Conservation (phyloP, 2,888 invertebrate species). For the Diogma glabrata region DNA sequence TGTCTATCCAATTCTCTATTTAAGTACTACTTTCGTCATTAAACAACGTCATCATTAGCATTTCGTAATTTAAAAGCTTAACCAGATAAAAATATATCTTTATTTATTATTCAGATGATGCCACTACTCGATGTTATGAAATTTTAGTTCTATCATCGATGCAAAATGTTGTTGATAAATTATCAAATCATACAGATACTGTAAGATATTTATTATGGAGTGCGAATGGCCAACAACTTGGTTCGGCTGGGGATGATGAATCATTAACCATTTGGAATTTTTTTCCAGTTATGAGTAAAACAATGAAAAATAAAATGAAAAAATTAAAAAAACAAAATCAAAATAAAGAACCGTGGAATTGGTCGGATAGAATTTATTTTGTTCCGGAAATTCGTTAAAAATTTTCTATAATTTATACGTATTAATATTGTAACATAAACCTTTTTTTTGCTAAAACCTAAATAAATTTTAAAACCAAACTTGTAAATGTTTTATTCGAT, state of each 20-base stretch:
- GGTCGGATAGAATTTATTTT: neutral
- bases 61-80: no score
- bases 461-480: no score
- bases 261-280: conserved; percentile 37
- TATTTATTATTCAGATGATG: no score
- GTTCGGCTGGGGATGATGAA: conserved; percentile 35
- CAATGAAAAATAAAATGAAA: neutral
- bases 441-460: no score
- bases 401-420: neutral
- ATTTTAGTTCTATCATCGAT: conserved; percentile 33
- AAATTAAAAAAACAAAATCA: neutral
- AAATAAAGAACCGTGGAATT: neutral
- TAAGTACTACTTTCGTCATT: no score
- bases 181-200: conserved; percentile 26
- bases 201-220: conserved; percentile 32
- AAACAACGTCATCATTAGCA: no score
- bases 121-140: conserved; percentile 22
- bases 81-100: no score
- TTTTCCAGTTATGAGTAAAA: conserved; percentile 20
- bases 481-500: no score
- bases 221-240: conserved; percentile 29
- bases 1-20: no score
- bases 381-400: conserved; percentile 3
- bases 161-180: conserved; percentile 30
- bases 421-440: no score